Evolutionary conservation across 2,888 invertebrate species (phyloP), one percentile per base, ranked within the genome.

Genomic region (Ormyrus pomaceus): DNA sequence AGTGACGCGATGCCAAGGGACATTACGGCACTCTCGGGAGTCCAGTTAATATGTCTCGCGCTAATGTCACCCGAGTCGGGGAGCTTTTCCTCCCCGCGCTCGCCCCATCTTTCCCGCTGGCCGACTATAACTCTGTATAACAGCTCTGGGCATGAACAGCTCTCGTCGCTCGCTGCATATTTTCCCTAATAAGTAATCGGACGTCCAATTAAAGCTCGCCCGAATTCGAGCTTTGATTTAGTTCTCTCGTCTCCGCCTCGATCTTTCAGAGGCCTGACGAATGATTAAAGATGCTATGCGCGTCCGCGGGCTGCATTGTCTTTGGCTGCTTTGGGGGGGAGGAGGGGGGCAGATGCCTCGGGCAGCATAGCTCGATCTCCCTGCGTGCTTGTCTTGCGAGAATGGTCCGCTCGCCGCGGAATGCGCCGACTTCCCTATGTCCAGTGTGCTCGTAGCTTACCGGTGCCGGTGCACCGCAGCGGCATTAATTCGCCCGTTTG

Each of bases 31-130:
- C 87, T 85, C 87, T 84, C 77, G 86, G 86, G 87, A 87, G 79
- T 84, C 84, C 82, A 82, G 84, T 88, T 88, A 86, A 87, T 88
- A 86, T 84, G 86, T 87, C 85, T 86, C 84, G 80, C 82, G 82
- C 77, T 82, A 82, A 82, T 82, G 81, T 82, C 73, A 50, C 75
- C 62, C 66, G 77, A 73, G 69, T 64, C 78, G 68, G 64, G 65
- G 75, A 80, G 55, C 58, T 65, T 65, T 76, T 79, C 74, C 73
- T 13, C 9, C 72, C 59, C 72, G 48, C 78, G 34, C 73, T 34
- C 55, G 45, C 73, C 64, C 50, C 56, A 66, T 46, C 56, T 58
- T 53, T 70, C 50, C 11, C 6, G 6, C 70, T 58, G 19, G 19
- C 19, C 19, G 19, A 19, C 19, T 19, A 19, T 19, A 19, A 19